These are phyloP conservation scores for Ectropis crepuscularia DNA, from an alignment of 2,888 invertebrate genomes.

Conservation along the genomic window DNA sequence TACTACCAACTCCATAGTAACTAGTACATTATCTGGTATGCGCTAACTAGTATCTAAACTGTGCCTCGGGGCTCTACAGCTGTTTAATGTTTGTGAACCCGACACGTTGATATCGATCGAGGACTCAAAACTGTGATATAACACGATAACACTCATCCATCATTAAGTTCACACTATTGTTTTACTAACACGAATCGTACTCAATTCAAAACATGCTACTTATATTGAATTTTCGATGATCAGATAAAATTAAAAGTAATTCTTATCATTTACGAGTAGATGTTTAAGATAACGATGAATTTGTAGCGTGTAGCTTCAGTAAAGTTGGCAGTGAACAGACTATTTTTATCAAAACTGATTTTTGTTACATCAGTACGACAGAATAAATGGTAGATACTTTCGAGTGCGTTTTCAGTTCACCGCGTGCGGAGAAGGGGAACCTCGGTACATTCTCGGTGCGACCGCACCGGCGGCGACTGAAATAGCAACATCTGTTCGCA, in stretches of 20 bases:
- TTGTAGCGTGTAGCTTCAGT: background rate
- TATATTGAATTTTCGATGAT: background rate
- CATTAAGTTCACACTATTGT: slow-evolving; percentile 2
- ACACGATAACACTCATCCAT: slow-evolving; percentile 50
- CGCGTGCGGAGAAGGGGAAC: slow-evolving; percentile 47
- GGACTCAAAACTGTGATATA: slow-evolving; percentile 57
- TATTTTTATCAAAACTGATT: slow-evolving; percentile 39
- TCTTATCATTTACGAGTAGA: background rate
- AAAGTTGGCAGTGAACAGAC: slow-evolving; percentile 12
- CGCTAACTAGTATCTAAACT: background rate
- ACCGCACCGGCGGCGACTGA: slow-evolving; percentile 62
- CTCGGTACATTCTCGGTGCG: slow-evolving; percentile 71
- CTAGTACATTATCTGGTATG: too few species aligned
- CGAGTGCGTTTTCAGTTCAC: slow-evolving; percentile 57
- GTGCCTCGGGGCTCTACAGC: slow-evolving; percentile 62
- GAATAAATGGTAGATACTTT: slow-evolving; percentile 10
- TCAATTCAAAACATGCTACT: background rate
- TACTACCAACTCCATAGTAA: background rate
- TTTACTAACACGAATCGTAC: background rate
- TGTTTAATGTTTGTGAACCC: slow-evolving; percentile 79
- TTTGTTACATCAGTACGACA: slow-evolving; percentile 46
- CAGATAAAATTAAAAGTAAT: background rate
- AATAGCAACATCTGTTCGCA: slow-evolving; percentile 45
- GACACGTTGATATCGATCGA: slow-evolving; percentile 71
- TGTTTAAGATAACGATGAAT: background rate